Conservation (phyloP, 2,888 invertebrate species). For the Exephanes ischioxanthus region DNA sequence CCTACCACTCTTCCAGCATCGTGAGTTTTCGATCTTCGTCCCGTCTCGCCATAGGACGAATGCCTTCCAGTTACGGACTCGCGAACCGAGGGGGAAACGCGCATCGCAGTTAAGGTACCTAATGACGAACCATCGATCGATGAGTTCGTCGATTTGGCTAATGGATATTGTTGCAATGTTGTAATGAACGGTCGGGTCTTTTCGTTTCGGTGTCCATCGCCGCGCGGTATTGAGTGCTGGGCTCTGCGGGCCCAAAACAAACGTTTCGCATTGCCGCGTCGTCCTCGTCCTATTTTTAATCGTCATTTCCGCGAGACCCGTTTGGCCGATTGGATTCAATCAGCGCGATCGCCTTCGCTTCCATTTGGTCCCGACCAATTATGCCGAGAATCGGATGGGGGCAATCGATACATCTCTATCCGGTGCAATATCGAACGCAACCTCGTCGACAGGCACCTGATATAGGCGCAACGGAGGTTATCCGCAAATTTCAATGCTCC, state of each 20-base stretch:
- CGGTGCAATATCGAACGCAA: background rate
- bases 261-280: no score
- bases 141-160: background rate
- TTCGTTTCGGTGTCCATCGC: no score
- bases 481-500: background rate
- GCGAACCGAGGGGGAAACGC: background rate
- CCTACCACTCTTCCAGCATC: slow-evolving; percentile 27
- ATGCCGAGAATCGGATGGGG: background rate
- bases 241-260: background rate
- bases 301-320: background rate
- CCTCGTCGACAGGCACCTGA: background rate
- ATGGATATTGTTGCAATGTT: background rate
- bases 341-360: background rate
- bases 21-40: slow-evolving; percentile 49
- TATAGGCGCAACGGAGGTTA: background rate
- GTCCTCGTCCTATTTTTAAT: background rate
- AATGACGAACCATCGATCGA: background rate
- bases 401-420: background rate
- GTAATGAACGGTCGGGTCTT: background rate
- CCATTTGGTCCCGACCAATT: background rate
- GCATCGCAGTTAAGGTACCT: background rate
- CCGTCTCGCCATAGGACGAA: slow-evolving; percentile 8
- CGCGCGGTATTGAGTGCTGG: background rate
- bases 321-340: background rate
- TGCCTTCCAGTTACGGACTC: background rate